A percentile compares a stretch with the other conserved stretches of the same genome.
Evolutionary conservation across 2,113 vertebrate genomes (phyloP).

Genomic region (Butastur rufipennis): DNA sequence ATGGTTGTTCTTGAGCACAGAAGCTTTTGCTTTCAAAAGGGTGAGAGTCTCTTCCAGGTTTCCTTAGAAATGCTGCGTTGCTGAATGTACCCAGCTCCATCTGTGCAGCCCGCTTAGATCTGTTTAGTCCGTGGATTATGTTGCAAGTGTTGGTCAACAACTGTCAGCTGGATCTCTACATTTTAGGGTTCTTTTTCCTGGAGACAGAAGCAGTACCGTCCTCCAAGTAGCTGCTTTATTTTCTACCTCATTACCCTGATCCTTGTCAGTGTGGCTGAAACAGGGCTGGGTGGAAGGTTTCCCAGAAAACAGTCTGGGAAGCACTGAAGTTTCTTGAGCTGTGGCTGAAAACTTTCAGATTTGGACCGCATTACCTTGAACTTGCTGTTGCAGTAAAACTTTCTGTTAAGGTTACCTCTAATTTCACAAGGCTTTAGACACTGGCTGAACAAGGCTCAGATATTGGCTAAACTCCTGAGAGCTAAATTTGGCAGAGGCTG

Average conservation of each 20-base stretch:
- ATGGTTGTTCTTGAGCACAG: not conserved
- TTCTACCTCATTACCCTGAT: constrained; percentile 68
- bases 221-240: constrained; percentile 53
- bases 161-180: not conserved
- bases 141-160: not conserved
- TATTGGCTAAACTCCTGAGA: not conserved
- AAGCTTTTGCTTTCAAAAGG: not conserved
- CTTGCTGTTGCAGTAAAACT: not conserved
- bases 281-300: not conserved
- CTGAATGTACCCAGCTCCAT: not conserved
- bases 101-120: not conserved
- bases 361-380: not conserved
- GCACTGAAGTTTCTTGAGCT: not conserved
- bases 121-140: not conserved
- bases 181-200: constrained; percentile 41
- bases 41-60: not conserved
- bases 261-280: constrained; percentile 14
- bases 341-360: not conserved
- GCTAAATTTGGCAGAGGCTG: not conserved
- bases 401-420: not conserved
- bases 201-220: constrained; percentile 32
- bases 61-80: not conserved
- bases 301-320: not conserved
- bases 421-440: not conserved
- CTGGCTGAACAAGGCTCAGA: not conserved